Evolutionary conservation across 1,140 invertebrate genomes (phyloP).

Genomic region (Sitophilus oryzae): DNA sequence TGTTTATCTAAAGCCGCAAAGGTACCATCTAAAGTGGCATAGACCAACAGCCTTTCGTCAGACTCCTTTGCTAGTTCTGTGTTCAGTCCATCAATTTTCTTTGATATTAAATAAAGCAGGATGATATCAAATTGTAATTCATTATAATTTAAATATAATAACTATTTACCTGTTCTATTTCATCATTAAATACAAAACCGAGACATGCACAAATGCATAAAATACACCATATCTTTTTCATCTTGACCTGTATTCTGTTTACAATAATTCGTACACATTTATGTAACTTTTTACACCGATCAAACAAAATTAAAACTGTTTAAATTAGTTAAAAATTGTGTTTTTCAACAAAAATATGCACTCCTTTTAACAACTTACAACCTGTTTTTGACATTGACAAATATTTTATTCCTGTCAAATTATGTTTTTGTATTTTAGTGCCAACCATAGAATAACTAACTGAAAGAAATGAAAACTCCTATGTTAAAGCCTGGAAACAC

Average conservation of each 20-base stretch:
- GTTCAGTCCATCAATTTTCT: conserved; percentile 18
- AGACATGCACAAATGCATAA: conserved; percentile 6
- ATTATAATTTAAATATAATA: neutral
- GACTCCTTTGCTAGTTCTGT: conserved; percentile 61
- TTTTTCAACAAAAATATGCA: too few species aligned
- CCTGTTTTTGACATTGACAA: too few species aligned
- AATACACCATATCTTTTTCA: conserved; percentile 7
- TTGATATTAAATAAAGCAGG: neutral
- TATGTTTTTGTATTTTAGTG: too few species aligned
- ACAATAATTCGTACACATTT: conserved; percentile 4
- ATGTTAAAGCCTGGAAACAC: too few species aligned
- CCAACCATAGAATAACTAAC: too few species aligned
- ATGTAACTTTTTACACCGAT: neutral
- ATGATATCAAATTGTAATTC: conserved; percentile 2
- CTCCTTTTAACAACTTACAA: too few species aligned
- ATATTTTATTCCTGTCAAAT: too few species aligned
- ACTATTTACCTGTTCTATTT: conserved; percentile 17
- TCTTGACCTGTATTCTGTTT: neutral
- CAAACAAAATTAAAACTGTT: neutral
- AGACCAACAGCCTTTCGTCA: conserved; percentile 68
- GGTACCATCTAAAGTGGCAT: conserved; percentile 87
- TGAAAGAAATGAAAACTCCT: too few species aligned
- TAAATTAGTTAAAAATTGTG: neutral
- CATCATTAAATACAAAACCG: conserved; percentile 15
- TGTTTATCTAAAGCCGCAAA: conserved; percentile 78